Conservation (phyloP, 2,113 vertebrate species). For the Oxyura jamaicensis region DNA sequence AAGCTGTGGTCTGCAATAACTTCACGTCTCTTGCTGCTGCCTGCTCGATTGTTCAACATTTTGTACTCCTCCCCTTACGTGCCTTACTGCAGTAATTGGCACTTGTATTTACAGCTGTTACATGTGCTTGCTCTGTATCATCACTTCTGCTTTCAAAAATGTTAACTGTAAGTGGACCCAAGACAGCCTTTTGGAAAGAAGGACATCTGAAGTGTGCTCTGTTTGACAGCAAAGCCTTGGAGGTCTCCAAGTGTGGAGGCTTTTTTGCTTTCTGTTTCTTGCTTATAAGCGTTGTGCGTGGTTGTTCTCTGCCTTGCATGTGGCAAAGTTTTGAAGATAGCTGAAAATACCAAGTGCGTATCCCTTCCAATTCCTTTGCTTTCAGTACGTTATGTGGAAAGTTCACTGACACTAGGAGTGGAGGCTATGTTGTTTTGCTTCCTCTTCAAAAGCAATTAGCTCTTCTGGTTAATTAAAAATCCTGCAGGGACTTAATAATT, state of each 20-base stretch:
- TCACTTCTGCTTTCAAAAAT: neutral
- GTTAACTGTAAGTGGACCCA: neutral
- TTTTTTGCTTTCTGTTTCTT: neutral
- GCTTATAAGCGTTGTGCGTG: neutral
- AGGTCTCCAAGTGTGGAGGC: neutral
- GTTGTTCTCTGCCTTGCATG: neutral
- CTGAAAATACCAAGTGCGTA: neutral
- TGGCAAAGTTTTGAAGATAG: neutral
- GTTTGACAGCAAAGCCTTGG: neutral
- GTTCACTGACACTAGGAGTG: neutral
- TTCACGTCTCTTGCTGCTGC: neutral
- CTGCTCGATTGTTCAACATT: neutral
- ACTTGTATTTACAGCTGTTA: neutral
- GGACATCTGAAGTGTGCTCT: neutral
- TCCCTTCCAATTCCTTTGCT: neutral
- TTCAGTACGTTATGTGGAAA: neutral
- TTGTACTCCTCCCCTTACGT: neutral
- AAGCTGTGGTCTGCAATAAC: neutral
- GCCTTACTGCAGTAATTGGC: neutral
- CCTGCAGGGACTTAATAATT: neutral
- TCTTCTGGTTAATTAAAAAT: conserved; percentile 2
- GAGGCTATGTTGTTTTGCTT: neutral
- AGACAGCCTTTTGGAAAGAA: neutral
- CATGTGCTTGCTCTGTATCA: neutral
- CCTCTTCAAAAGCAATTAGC: neutral